Evolutionary conservation across 2,113 vertebrate genomes (phyloP).

Genomic region (Spilogale gracilis): DNA sequence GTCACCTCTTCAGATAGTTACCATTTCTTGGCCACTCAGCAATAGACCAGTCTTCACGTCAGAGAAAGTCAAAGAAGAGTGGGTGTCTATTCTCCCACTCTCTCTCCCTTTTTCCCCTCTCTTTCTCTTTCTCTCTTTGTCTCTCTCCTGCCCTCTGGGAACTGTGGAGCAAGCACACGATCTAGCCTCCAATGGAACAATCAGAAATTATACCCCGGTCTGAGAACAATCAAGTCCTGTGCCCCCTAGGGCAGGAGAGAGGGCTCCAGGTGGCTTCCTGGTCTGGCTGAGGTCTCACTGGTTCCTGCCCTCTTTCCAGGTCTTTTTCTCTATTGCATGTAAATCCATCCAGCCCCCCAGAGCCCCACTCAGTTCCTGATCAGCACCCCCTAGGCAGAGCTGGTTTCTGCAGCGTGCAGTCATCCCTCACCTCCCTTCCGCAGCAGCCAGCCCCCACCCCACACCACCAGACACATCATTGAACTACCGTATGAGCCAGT

Average conservation of each 20-base stretch:
- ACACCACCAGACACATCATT: neutral
- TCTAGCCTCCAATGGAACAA: neutral
- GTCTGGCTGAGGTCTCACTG: neutral
- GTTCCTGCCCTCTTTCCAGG: neutral
- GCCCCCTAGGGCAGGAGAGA: too few relatives aligned
- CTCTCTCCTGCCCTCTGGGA: neutral
- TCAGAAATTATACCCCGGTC: neutral
- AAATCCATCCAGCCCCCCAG: neutral
- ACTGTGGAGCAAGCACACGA: too few relatives aligned
- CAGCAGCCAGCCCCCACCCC: neutral
- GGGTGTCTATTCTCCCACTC: neutral
- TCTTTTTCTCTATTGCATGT: neutral
- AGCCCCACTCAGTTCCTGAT: neutral
- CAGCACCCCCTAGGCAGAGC: neutral
- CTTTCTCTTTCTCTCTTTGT: neutral
- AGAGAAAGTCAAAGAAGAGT: neutral
- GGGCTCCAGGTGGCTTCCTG: neutral
- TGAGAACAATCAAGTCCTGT: neutral
- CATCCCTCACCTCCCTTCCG: neutral
- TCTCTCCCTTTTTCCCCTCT: neutral
- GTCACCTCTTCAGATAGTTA: neutral
- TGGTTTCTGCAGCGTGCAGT: too few relatives aligned
- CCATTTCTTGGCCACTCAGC: neutral
- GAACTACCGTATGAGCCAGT: rapidly evolving
- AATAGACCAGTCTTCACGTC: neutral